Evolutionary conservation across 2,113 vertebrate species (phyloP).

Genomic region (Suncus etruscus): DNA sequence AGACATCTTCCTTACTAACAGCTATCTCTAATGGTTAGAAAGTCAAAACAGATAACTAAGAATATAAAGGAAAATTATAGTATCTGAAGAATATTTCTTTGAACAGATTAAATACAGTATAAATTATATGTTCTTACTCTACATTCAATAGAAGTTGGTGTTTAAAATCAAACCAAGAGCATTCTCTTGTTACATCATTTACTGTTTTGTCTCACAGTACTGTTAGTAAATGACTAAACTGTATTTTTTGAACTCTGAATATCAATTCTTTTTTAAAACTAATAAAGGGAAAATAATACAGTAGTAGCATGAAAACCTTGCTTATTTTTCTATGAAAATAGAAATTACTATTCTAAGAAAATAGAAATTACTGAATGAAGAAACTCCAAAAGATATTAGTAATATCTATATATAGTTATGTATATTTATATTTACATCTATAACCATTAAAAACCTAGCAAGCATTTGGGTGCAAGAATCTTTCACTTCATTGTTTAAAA

Average conservation of each 20-base stretch:
- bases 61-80: constrained; percentile 39
- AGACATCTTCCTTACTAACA: constrained; percentile 61
- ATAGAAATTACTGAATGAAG: not conserved
- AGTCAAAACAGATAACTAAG: constrained; percentile 75
- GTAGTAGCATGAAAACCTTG: not conserved
- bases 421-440: not conserved
- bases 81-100: constrained; percentile 19
- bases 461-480: not conserved
- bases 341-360: not conserved
- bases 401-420: not conserved
- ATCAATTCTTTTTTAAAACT: constrained; percentile 4
- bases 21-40: constrained; percentile 56
- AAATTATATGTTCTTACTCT: constrained; percentile 24
- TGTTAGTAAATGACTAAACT: constrained; percentile 25
- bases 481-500: not conserved
- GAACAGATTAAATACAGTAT: constrained; percentile 17
- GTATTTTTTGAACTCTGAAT: constrained; percentile 16
- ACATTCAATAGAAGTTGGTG: constrained; percentile 28
- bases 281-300: not conserved
- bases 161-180: not conserved
- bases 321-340: not conserved
- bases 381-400: not conserved
- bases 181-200: constrained; percentile 16
- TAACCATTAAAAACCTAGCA: not conserved
- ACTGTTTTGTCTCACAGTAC: constrained; percentile 39